A percentile compares a stretch with the other conserved stretches of the same genome.
Conservation (phyloP, 2,113 vertebrate genomes). For the Rattus rattus region DNA sequence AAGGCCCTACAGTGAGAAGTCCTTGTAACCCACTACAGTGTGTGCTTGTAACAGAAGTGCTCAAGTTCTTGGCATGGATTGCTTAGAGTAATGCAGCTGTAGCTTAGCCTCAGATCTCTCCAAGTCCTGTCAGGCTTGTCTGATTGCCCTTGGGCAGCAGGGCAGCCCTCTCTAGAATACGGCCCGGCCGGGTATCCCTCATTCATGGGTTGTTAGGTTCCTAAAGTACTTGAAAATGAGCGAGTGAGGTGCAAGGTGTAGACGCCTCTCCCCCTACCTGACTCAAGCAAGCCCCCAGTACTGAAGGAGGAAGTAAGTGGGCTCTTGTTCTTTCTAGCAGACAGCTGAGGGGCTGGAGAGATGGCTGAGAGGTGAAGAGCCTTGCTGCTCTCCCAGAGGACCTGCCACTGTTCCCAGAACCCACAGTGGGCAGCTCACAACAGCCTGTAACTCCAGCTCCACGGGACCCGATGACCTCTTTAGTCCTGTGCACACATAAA, state of each 20-base stretch:
- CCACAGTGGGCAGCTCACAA: background rate
- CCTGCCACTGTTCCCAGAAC: background rate
- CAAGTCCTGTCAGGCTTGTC: slow-evolving; percentile 39
- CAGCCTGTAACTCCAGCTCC: background rate
- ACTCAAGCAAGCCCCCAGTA: background rate
- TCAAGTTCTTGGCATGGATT: slow-evolving; percentile 59
- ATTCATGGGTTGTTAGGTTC: background rate
- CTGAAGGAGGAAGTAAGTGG: background rate
- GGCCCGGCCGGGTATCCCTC: background rate
- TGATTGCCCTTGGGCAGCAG: background rate
- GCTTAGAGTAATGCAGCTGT: slow-evolving; percentile 18
- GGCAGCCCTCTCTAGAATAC: background rate
- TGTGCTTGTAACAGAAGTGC: slow-evolving; percentile 53
- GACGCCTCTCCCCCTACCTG: background rate
- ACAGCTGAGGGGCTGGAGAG: background rate
- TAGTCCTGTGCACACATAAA: background rate
- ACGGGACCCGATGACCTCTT: background rate
- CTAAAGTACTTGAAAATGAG: slow-evolving; percentile 12
- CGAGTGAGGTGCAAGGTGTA: background rate
- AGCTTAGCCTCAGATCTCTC: slow-evolving; percentile 30
- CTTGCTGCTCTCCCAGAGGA: background rate
- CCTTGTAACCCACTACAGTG: slow-evolving; percentile 50
- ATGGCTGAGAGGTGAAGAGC: background rate
- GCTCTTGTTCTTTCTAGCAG: background rate
- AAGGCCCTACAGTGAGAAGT: slow-evolving; percentile 48